phyloP scores from a whole-genome alignment of 2,797 vertebrate species.

The Chelidonichthys spinosus region DNA sequence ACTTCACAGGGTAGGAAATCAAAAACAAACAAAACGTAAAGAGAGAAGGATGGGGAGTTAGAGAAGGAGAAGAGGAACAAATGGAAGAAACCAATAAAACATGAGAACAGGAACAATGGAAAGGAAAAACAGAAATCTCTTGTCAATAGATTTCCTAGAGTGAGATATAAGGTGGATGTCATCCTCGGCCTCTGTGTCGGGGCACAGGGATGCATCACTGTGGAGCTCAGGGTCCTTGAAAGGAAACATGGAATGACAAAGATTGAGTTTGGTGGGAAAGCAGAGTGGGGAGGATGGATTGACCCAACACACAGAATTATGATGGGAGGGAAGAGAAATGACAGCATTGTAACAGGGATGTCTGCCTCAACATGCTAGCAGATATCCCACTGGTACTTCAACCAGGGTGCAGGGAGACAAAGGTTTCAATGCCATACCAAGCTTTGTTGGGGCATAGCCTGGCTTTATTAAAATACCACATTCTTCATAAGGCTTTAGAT shows the following conservation, averaged over 20 bases:
- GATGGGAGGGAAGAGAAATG: slow-evolving; percentile 77
- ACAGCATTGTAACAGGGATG: slow-evolving; percentile 80
- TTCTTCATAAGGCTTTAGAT: slow-evolving; percentile 19
- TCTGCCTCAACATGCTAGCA: slow-evolving; percentile 82
- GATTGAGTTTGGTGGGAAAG: slow-evolving; percentile 57
- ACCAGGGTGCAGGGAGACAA: slow-evolving; percentile 83
- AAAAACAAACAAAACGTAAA: slow-evolving; percentile 69
- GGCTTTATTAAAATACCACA: slow-evolving; percentile 16
- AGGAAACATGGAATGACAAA: slow-evolving; percentile 78
- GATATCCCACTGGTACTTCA: slow-evolving; percentile 81
- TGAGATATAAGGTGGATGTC: slow-evolving; percentile 79
- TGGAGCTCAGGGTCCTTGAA: slow-evolving; percentile 75
- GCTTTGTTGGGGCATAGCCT: slow-evolving; percentile 22
- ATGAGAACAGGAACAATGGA: slow-evolving; percentile 61
- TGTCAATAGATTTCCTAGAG: slow-evolving; percentile 90
- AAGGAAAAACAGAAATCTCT: slow-evolving; percentile 88
- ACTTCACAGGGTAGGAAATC: slow-evolving; percentile 83
- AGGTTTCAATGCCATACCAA: slow-evolving; percentile 80
- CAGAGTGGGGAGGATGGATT: slow-evolving; percentile 42
- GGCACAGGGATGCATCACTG: slow-evolving; percentile 73
- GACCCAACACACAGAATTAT: slow-evolving; percentile 73
- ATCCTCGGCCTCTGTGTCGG: slow-evolving; percentile 73
- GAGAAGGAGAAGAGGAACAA: slow-evolving; percentile 71
- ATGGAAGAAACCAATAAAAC: slow-evolving; percentile 65
- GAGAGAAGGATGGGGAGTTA: slow-evolving; percentile 79